Evolutionary conservation across 2,888 invertebrate species (phyloP).

Genomic region (Baronia brevicornis): DNA sequence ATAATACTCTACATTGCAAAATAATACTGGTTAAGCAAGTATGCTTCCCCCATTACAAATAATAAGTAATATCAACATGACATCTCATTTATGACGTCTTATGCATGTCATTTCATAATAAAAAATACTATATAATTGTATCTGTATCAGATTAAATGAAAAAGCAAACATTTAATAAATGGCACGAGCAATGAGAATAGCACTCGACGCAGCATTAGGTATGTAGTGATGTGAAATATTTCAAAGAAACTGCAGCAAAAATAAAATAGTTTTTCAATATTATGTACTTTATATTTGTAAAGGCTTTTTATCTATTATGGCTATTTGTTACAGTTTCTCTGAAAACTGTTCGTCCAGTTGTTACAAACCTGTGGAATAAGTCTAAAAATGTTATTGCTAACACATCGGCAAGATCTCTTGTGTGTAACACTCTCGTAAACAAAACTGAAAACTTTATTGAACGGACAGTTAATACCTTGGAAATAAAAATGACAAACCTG

Average conservation of each 20-base stretch:
- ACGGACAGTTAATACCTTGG: conserved; percentile 23
- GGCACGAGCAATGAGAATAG: conserved; percentile 45
- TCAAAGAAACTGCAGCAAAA: conserved; percentile 50
- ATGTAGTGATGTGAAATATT: conserved; percentile 20
- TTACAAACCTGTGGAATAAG: conserved; percentile 39
- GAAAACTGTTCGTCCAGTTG: conserved; percentile 38
- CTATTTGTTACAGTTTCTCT: conserved; percentile 56
- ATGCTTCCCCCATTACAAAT: no score
- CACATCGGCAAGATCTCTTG: conserved; percentile 35
- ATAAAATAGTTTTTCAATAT: background rate
- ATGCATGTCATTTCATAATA: background rate
- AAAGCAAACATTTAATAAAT: conserved; percentile 22
- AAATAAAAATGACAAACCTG: conserved; percentile 28
- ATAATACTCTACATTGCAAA: no score
- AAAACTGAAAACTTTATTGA: conserved; percentile 36
- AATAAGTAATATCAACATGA: no score
- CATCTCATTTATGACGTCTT: no score
- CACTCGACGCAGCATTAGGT: conserved; percentile 50
- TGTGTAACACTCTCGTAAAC: conserved; percentile 36
- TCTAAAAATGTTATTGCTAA: conserved; percentile 34
- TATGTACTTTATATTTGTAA: background rate
- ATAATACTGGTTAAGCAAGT: no score
- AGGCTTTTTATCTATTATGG: background rate
- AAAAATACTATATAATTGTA: conserved; percentile 1
- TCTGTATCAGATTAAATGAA: background rate